Evolutionary conservation across 2,888 invertebrate genomes (phyloP), one percentile per base, ranked within the genome.

Genomic region (Willowsia nigromaculata): DNA sequence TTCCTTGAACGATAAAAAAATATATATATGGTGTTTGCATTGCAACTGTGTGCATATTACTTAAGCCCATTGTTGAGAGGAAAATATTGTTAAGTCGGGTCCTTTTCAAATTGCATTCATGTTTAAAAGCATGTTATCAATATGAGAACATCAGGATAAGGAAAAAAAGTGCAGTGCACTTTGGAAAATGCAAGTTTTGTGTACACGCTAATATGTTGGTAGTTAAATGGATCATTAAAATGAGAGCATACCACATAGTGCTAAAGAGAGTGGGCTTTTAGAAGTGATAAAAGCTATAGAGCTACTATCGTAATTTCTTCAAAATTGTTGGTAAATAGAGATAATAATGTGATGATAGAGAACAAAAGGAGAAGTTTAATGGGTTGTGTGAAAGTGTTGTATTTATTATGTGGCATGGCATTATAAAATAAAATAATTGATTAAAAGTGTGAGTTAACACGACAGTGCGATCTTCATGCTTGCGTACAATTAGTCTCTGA

Each of bases 1-100:
- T 85, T 85, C 78, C 76, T 76, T 59, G 56, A 47, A 85, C 59
- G 85, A 85, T 85, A 85, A 85, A n/a, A n/a, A n/a, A n/a, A n/a
- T n/a, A n/a, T n/a, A n/a, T n/a, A n/a, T n/a, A n/a, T n/a, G n/a
- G n/a, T n/a, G n/a, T n/a, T n/a, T n/a, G n/a, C n/a, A n/a, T n/a
- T n/a, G n/a, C n/a, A n/a, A n/a, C n/a, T n/a, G 78, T 33, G 15
- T 47, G 50, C 11, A 53, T 27, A n/a, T n/a, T n/a, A n/a, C n/a
- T n/a, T n/a, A n/a, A n/a, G n/a, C n/a, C n/a, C n/a, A n/a, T n/a
- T n/a, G n/a, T n/a, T n/a, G n/a, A n/a, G n/a, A n/a, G n/a, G n/a
- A n/a, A n/a, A n/a, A n/a, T 37, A 68, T 40, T 40, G 68, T 68
- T n/a, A 74, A 85, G 43, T 85, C 85, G 76, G 85, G 76, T 85